Evolutionary conservation across 2,888 invertebrate genomes (phyloP), one percentile per base, ranked within the genome.

Genomic region (Sphinx pinastri): DNA sequence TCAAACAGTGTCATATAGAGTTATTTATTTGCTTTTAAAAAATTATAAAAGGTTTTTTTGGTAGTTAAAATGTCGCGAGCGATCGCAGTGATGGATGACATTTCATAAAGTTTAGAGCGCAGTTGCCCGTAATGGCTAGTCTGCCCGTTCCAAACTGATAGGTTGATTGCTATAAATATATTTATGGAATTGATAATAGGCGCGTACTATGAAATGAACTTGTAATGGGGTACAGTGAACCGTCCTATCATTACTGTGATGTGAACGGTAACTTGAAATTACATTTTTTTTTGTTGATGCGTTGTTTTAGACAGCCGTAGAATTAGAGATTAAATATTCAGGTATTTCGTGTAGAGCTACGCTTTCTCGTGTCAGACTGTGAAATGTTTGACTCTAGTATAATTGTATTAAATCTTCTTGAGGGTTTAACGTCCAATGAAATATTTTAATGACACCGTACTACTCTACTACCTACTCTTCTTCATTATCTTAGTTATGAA

Each of bases 121-220:
- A 88, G 87, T 90, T 89, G 87, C 84, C 82, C 79, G 86, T 86
- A 85, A 84, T 86, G 81, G 81, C 81, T 81, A 79, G 78, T 84
- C 13, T 80, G 78, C 73, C 76, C 73, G 84, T 88, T 86, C 88
- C 88, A 74, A 84, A 80, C 80, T 87, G 90, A 90, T 90, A 86
- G 88, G 86, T 89, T 89, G 90, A 91, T 90, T 89, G 82, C 87
- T 86, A 83, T 82, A 84, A 87, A 87, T 88, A 88, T 88, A 89
- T 90, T 91, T 90, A 87, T 88, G 84, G 88, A 83, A 87, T 87
- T 85, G 82, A 82, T 84, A 82, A 81, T 81, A 75, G 77, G 75
- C 75, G 69, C 69, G 16, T 69, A 69, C 63, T 69, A 69, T 78
- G 71, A 77, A 82, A 81, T 80, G 70, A 79, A 79, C 79, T 82